Conservation (phyloP, 2,797 vertebrate species). For the Labroides dimidiatus region DNA sequence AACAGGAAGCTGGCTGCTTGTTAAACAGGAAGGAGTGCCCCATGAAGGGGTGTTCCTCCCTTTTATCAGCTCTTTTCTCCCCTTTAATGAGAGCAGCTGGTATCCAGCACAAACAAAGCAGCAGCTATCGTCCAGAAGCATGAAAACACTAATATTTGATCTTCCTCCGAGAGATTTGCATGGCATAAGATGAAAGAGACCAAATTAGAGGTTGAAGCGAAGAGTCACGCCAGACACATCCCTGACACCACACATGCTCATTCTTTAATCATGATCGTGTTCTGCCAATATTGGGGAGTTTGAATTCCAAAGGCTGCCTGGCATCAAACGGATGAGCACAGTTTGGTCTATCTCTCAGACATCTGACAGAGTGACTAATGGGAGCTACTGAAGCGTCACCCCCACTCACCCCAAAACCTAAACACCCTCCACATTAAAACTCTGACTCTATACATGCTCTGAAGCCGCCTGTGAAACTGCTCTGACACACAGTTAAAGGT, state of each 20-base stretch:
- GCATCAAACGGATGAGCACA: slow-evolving; percentile 49
- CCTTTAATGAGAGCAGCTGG: slow-evolving; percentile 56
- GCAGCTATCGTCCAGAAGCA: slow-evolving; percentile 39
- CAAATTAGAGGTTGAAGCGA: slow-evolving; percentile 52
- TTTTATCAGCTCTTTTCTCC: slow-evolving; percentile 41
- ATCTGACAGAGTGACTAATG: slow-evolving; percentile 69
- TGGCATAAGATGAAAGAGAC: slow-evolving; percentile 66
- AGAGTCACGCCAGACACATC: slow-evolving; percentile 51
- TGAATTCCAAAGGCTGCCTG: slow-evolving; percentile 63
- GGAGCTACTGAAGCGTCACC: slow-evolving; percentile 48
- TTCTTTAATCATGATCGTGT: slow-evolving; percentile 75
- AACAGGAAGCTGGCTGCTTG: slow-evolving; percentile 55
- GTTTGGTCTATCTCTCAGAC: slow-evolving; percentile 41
- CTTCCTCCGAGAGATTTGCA: slow-evolving; percentile 42
- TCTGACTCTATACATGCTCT: slow-evolving; percentile 2
- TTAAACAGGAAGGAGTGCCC: slow-evolving; percentile 63
- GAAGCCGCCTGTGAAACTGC: slow-evolving; percentile 27
- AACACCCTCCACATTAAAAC: slow-evolving; percentile 38
- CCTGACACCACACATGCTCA: slow-evolving; percentile 70
- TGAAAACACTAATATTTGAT: slow-evolving; percentile 49
- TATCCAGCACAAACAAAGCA: slow-evolving; percentile 33
- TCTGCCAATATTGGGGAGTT: slow-evolving; percentile 71
- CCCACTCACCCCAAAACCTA: slow-evolving; percentile 38
- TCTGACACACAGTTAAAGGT: slow-evolving; percentile 45
- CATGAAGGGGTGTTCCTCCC: slow-evolving; percentile 29